Percentiles rank a stretch among this genome's conserved stretches.
phyloP scores from a whole-genome alignment of 2,113 vertebrate genomes.

The Pterocles orientalis region DNA sequence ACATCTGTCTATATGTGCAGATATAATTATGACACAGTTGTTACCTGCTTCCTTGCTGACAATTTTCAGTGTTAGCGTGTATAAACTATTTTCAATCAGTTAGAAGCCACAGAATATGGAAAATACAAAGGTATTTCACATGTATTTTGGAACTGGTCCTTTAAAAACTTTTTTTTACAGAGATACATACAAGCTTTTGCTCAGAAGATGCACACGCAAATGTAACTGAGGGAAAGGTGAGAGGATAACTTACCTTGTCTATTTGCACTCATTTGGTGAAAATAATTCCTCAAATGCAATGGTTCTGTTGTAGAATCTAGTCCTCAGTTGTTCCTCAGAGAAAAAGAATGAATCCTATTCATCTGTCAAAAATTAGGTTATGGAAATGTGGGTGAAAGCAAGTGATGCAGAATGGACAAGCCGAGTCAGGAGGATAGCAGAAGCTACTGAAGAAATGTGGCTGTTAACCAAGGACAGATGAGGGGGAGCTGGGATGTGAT shows the following conservation, averaged over 20 bases:
- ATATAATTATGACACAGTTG: not conserved
- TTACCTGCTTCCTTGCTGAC: not conserved
- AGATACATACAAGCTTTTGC: not conserved
- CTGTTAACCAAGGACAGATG: not conserved
- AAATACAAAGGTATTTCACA: not conserved
- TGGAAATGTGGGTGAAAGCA: not conserved
- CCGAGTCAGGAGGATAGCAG: not conserved
- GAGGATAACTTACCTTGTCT: not conserved
- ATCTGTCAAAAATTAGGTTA: not conserved
- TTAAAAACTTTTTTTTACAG: not conserved
- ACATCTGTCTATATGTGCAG: not conserved
- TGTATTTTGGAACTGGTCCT: not conserved
- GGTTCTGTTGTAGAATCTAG: not conserved
- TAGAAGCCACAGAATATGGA: not conserved
- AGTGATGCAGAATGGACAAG: not conserved
- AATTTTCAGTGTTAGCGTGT: not conserved
- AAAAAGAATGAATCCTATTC: not conserved
- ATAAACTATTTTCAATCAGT: not conserved
- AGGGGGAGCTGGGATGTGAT: not conserved
- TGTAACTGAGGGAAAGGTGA: not conserved
- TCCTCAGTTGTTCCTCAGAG: not conserved
- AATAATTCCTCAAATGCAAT: not conserved
- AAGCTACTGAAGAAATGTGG: not conserved
- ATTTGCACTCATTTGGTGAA: not conserved
- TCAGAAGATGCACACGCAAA: not conserved